These are phyloP conservation scores for Elymnias hypermnestra DNA, from an alignment of 1,140 invertebrate species.

Conservation along the genomic window DNA sequence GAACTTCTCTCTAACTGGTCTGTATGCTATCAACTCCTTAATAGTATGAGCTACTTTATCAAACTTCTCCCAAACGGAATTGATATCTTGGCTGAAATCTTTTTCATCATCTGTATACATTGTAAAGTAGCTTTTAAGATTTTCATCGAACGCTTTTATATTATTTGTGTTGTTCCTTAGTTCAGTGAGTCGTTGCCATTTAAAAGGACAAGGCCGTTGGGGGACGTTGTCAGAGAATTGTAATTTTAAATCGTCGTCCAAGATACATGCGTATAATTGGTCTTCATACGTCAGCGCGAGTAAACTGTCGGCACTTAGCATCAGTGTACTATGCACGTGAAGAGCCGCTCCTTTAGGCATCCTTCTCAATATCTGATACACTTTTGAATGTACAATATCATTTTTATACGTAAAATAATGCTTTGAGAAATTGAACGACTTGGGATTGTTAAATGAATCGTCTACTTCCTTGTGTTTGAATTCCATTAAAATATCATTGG, in stretches of 20 bases:
- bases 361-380: slow-evolving; percentile 81
- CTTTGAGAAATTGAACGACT: slow-evolving; percentile 78
- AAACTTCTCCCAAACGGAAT: slow-evolving; percentile 84
- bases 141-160: slow-evolving; percentile 75
- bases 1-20: slow-evolving; percentile 82
- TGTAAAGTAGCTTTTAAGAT: slow-evolving; percentile 78
- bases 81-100: slow-evolving; percentile 77
- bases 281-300: slow-evolving; percentile 82
- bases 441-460: slow-evolving; percentile 74
- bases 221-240: slow-evolving; percentile 52
- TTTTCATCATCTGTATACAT: slow-evolving; percentile 77
- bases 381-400: slow-evolving; percentile 79
- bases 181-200: slow-evolving; percentile 78
- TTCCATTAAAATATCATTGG: slow-evolving; percentile 81
- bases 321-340: slow-evolving; percentile 83
- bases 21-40: slow-evolving; percentile 80
- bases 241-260: slow-evolving; percentile 44
- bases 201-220: slow-evolving; percentile 53
- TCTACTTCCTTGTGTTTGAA: slow-evolving; percentile 79
- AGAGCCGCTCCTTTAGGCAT: slow-evolving; percentile 85
- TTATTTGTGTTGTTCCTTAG: slow-evolving; percentile 71
- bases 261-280: slow-evolving; percentile 82
- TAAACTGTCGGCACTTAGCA: slow-evolving; percentile 80
- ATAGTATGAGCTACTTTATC: slow-evolving; percentile 78
- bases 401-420: slow-evolving; percentile 82